Base-by-base conservation (phyloP, 2,888 invertebrate species). In the Leptura quadrifasciata region DNA sequence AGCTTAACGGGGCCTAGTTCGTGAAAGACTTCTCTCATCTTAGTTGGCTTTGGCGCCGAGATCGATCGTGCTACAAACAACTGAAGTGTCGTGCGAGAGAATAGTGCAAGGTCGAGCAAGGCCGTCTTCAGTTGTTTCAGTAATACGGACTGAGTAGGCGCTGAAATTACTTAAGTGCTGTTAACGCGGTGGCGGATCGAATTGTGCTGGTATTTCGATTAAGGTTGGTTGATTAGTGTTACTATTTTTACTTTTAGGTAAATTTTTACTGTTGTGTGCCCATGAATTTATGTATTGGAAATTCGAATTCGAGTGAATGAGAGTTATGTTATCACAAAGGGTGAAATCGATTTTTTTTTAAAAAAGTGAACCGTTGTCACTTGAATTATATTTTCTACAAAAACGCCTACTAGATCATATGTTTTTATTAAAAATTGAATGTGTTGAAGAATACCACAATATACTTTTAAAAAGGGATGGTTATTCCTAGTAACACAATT, bases 101-200 rank as follows among this genome's bases (percentile, higher is more conserved):
- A 60, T 68, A 68, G 69, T 58, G 69, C 69, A 69, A 69, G 69
- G 69, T 69, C 69, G 58, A 17, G 39, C 69, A 69, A 69, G 69
- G 69, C 69, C 69, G 69, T 69, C 69, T 69, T 39, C 57, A 47
- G 69, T 69, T 58, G 58, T 58, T 69, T 69, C 69, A 58, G 58
- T 20, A 47, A 55, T 55, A 58, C 54, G 58, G n/a, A 31, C 58
- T 31, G 39, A 60, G 69, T 39, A 47, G 69, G 69, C 69, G 69
- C 69, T 69, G 69, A 69, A 69, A 69, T 39, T 39, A 35, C 63
- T 39, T 31, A 63, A 63, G 31, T 63, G 63, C 63, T 39, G 39
- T 27, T 60, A 27, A 35, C 17, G 63, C 52, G 57, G 31, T 67
- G 54, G n/a, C 57, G 31, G 27, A 57, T 57, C 57, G 35, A 55